Evolutionary conservation across 1,140 invertebrate genomes (phyloP).

Genomic region (Dreissena rostriformis): DNA sequence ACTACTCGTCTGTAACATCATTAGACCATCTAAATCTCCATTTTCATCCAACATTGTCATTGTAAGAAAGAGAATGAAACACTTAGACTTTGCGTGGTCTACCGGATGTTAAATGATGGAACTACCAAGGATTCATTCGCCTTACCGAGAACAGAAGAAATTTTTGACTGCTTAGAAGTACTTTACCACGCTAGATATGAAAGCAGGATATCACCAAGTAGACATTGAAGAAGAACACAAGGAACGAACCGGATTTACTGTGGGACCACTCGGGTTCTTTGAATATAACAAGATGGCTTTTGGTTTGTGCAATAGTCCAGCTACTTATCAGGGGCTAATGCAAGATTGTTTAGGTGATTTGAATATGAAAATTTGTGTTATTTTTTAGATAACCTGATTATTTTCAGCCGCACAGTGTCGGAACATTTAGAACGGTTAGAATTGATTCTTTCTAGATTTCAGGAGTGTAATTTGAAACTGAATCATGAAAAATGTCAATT

Average conservation of each 20-base stretch:
- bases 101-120: too few species aligned
- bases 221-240: slow-evolving; percentile 3
- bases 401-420: slow-evolving; percentile 54
- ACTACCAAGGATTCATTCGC: too few species aligned
- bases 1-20: too few species aligned
- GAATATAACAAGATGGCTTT: slow-evolving; percentile 65
- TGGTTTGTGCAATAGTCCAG: slow-evolving; percentile 79
- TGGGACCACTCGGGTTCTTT: slow-evolving; percentile 1
- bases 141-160: too few species aligned
- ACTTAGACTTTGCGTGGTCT: too few species aligned
- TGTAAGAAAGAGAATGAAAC: neutral
- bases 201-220: neutral
- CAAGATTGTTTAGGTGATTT: slow-evolving; percentile 69
- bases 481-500: slow-evolving; percentile 79
- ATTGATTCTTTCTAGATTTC: slow-evolving; percentile 59
- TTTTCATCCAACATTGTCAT: too few species aligned
- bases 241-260: neutral
- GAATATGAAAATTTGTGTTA: slow-evolving; percentile 22
- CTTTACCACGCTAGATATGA: slow-evolving; percentile 1
- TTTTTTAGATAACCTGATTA: slow-evolving; percentile 69
- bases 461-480: slow-evolving; percentile 46
- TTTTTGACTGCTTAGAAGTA: neutral
- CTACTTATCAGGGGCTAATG: slow-evolving; percentile 83
- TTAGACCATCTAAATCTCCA: too few species aligned
- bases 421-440: slow-evolving; percentile 57